phyloP scores from a whole-genome alignment of 2,888 invertebrate genomes.

The Chrysolina haemoptera region DNA sequence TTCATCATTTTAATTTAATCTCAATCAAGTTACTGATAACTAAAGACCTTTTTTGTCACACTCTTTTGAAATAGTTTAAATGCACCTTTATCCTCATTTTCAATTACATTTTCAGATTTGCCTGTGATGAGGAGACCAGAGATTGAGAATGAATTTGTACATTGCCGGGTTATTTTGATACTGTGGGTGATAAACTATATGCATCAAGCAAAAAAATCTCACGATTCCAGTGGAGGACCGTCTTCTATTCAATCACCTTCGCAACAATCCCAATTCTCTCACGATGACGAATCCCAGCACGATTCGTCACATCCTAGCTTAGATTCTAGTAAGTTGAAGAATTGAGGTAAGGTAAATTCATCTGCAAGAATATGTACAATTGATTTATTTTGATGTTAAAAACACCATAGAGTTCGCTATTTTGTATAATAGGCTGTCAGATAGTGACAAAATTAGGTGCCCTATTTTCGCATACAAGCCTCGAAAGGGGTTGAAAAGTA shows the following conservation, averaged over 20 bases:
- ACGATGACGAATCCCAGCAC: conserved; percentile 71
- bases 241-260: conserved; percentile 42
- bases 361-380: too few species aligned
- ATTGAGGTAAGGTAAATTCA: too few species aligned
- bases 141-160: conserved; percentile 77
- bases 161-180: conserved; percentile 88
- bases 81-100: neutral
- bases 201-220: conserved; percentile 80
- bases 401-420: too few species aligned
- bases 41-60: too few species aligned
- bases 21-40: neutral
- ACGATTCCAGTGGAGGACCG: conserved; percentile 60
- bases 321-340: conserved; percentile 72
- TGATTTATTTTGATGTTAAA: too few species aligned
- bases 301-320: conserved; percentile 76
- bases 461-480: too few species aligned
- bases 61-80: neutral
- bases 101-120: conserved; percentile 72
- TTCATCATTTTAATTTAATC: too few species aligned
- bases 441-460: too few species aligned
- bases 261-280: conserved; percentile 66
- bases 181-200: conserved; percentile 92
- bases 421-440: too few species aligned
- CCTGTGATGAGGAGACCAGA: conserved; percentile 83
- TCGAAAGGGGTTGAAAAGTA: too few species aligned